These are phyloP conservation scores for Chlorocebus sabaeus DNA, from an alignment of 2,113 vertebrate species.

Conservation along the genomic window DNA sequence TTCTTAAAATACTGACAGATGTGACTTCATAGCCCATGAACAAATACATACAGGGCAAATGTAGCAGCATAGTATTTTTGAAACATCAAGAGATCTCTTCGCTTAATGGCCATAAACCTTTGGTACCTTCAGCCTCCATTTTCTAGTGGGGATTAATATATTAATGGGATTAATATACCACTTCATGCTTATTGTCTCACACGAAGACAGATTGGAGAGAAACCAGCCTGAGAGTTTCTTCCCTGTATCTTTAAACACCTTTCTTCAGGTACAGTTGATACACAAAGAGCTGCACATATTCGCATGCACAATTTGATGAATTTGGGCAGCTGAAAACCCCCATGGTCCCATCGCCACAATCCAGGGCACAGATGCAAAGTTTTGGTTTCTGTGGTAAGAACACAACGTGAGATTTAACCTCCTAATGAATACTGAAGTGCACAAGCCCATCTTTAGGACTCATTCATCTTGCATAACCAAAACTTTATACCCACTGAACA, in stretches of 20 bases:
- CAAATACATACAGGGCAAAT: neutral
- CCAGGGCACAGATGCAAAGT: neutral
- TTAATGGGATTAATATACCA: neutral
- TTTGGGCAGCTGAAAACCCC: neutral
- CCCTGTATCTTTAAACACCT: neutral
- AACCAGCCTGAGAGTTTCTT: neutral
- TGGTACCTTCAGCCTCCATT: too few species aligned
- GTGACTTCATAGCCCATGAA: neutral
- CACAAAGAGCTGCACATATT: neutral
- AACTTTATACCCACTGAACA: neutral
- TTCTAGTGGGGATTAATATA: neutral
- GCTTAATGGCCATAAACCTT: neutral
- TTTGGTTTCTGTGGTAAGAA: neutral
- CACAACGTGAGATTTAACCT: neutral
- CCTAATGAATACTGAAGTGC: neutral
- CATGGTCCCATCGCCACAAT: neutral
- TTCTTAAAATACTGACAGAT: neutral
- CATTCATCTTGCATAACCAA: neutral
- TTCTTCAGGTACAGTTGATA: neutral
- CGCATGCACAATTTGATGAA: neutral
- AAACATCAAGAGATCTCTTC: neutral
- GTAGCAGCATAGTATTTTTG: too few species aligned
- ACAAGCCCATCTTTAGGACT: neutral
- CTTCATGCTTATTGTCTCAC: neutral
- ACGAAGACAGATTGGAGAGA: neutral